A percentile compares a stretch with the other conserved stretches of the same genome.
Evolutionary conservation across 1,140 invertebrate species (phyloP).

Genomic region (Bilobella aurantiaca): DNA sequence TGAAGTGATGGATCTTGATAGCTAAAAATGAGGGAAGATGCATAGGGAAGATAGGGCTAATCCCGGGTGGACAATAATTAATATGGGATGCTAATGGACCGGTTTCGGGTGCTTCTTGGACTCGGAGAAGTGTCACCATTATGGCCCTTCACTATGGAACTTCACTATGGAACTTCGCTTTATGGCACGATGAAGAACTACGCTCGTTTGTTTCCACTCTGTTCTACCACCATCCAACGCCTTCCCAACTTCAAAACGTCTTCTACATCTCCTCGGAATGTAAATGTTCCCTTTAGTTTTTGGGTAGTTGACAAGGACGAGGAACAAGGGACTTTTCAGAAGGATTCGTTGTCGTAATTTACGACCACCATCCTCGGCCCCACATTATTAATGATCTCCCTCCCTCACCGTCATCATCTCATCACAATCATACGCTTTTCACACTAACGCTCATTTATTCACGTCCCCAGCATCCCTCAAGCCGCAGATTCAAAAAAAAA

Average conservation of each 20-base stretch:
- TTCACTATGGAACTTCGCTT: no score
- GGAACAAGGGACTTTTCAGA: neutral
- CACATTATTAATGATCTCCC: constrained; percentile 4
- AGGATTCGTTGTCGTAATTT: neutral
- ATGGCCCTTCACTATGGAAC: no score
- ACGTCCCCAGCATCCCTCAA: neutral
- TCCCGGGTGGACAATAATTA: constrained; percentile 9
- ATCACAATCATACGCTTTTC: neutral
- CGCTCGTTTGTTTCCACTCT: neutral
- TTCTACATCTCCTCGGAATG: neutral
- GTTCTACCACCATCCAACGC: neutral
- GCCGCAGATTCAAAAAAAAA: neutral
- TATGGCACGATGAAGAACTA: neutral
- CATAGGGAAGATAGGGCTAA: neutral
- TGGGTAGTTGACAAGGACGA: neutral
- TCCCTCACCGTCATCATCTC: neutral
- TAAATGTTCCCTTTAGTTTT: neutral
- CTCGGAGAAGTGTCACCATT: neutral
- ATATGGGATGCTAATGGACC: constrained; percentile 2
- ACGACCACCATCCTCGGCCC: neutral
- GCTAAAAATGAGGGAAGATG: constrained; percentile 1
- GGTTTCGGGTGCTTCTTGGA: neutral
- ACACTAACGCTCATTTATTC: constrained; percentile 1
- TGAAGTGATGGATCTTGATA: neutral
- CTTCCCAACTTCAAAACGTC: neutral